phyloP scores from a whole-genome alignment of 2,888 invertebrate genomes.

The Pemphredon lugubris region DNA sequence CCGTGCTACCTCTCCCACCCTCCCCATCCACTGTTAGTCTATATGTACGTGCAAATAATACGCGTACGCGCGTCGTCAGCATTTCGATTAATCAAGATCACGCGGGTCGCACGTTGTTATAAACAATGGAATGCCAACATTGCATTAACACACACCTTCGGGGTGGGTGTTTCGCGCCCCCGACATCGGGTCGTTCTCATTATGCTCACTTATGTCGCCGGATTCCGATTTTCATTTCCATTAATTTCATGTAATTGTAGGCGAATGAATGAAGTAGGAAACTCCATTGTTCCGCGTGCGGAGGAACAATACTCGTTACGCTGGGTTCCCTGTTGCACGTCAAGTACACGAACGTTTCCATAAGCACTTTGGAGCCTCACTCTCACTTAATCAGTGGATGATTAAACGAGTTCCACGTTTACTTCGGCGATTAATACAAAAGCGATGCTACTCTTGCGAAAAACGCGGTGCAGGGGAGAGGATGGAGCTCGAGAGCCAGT shows the following conservation, averaged over 20 bases:
- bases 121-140: slow-evolving; percentile 38
- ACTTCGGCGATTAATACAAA: background rate
- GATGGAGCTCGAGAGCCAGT: too few species aligned
- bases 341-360: slow-evolving; percentile 44
- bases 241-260: slow-evolving; percentile 63
- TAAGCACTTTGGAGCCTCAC: slow-evolving; percentile 20
- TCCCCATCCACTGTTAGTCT: background rate
- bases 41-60: slow-evolving; percentile 13
- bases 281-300: slow-evolving; percentile 49
- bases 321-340: slow-evolving; percentile 51
- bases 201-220: slow-evolving; percentile 20
- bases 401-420: background rate
- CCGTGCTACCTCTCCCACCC: slow-evolving; percentile 16
- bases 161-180: too few species aligned
- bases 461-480: background rate
- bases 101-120: background rate
- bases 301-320: slow-evolving; percentile 60
- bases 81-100: slow-evolving; percentile 46
- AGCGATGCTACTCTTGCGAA: background rate
- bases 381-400: background rate
- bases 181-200: slow-evolving; percentile 15
- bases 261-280: slow-evolving; percentile 53
- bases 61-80: slow-evolving; percentile 3
- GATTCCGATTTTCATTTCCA: slow-evolving; percentile 64
- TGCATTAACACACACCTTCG: slow-evolving; percentile 40